Percentiles rank a stretch among this genome's conserved stretches.
Conservation (phyloP, 2,797 vertebrate genomes). For the Smutsia temminckii region DNA sequence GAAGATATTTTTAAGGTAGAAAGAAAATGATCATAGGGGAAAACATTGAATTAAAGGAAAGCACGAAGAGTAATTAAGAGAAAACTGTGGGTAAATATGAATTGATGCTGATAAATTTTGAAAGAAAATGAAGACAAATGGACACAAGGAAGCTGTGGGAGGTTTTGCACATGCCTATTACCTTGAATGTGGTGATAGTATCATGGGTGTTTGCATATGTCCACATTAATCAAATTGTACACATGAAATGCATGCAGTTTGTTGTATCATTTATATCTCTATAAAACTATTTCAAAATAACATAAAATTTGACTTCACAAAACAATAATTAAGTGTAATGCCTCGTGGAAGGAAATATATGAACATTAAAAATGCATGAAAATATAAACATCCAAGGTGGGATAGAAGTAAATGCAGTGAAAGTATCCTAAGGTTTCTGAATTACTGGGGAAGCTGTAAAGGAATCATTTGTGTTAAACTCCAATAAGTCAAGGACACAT, state of each 20-base stretch:
- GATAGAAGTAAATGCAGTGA: background rate
- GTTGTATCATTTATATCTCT: background rate
- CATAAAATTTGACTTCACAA: background rate
- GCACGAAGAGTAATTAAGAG: background rate
- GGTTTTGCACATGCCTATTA: background rate
- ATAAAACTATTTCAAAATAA: background rate
- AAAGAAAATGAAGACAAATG: background rate
- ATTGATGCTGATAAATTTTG: background rate
- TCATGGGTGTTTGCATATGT: background rate
- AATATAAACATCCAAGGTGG: background rate
- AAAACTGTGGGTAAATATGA: background rate
- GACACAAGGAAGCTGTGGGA: background rate
- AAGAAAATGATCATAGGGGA: background rate
- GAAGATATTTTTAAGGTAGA: background rate
- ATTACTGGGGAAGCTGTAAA: background rate
- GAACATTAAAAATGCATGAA: background rate
- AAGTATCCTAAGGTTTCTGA: background rate
- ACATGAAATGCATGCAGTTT: background rate
- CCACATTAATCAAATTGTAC: background rate
- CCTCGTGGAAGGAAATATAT: background rate
- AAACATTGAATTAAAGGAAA: background rate
- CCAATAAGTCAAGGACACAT: background rate
- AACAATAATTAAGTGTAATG: background rate
- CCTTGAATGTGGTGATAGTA: background rate
- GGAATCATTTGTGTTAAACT: background rate